phyloP scores from a whole-genome alignment of 2,888 invertebrate genomes.

The Eubasilissa splendida region DNA sequence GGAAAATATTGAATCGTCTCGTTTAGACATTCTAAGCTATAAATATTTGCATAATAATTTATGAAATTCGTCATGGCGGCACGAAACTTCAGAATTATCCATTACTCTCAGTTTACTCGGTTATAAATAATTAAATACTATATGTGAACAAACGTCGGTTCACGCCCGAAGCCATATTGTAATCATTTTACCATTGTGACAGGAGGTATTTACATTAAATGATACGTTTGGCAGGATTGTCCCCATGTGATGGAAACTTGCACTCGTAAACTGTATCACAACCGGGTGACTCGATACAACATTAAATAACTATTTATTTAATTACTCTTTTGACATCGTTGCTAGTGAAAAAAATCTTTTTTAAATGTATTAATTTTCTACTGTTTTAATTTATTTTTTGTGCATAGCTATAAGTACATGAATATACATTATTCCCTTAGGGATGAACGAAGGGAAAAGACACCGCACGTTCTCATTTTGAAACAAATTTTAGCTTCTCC shows the following conservation, averaged over 20 bases:
- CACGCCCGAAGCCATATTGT: constrained; percentile 25
- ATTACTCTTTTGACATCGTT: no score
- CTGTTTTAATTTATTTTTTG: no score
- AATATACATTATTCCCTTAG: no score
- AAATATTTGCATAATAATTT: constrained; percentile 32
- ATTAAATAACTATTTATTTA: no score
- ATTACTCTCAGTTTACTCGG: constrained; percentile 11
- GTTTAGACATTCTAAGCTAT: constrained; percentile 11
- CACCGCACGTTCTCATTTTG: no score
- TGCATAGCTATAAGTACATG: no score
- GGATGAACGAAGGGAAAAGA: no score
- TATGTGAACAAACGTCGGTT: neutral
- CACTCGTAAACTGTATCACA: constrained; percentile 26
- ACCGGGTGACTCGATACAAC: neutral
- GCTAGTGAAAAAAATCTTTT: no score
- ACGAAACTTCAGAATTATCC: constrained; percentile 14
- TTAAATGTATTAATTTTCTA: no score
- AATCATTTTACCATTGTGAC: constrained; percentile 54
- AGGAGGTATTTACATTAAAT: constrained; percentile 56
- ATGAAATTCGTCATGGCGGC: constrained; percentile 29
- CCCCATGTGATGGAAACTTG: constrained; percentile 35
- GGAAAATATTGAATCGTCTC: constrained; percentile 26
- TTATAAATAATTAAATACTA: constrained; percentile 32
- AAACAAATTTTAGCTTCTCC: no score
- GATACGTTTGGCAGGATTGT: constrained; percentile 53